Conservation (phyloP, 2,797 vertebrate species). For the Amniataba percoides region DNA sequence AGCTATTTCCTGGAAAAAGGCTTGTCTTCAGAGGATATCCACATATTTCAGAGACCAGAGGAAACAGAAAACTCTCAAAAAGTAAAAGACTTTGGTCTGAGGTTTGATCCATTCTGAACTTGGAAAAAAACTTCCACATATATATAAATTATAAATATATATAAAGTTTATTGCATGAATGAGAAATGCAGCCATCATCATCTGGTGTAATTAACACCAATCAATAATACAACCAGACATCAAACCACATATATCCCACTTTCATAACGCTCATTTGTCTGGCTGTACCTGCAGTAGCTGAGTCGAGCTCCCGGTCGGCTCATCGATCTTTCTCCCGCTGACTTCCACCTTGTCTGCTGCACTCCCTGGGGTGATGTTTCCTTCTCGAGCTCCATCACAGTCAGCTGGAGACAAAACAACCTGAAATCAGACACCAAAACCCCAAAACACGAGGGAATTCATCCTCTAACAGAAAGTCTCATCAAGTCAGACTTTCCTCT, state of each 20-base stretch:
- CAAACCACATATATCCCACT: neutral
- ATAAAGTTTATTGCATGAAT: neutral
- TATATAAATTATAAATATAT: too few relatives aligned
- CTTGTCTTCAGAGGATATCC: too few relatives aligned
- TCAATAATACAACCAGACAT: neutral
- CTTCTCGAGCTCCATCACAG: constrained; percentile 44
- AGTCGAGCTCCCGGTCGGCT: constrained; percentile 21
- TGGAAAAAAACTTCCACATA: too few relatives aligned
- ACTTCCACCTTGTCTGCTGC: constrained; percentile 36
- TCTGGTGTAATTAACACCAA: neutral
- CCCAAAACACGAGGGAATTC: constrained; percentile 26
- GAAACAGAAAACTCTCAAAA: too few relatives aligned
- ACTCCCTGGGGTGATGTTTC: constrained; percentile 37
- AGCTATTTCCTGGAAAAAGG: too few relatives aligned
- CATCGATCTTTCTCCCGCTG: constrained; percentile 23
- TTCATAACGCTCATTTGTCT: neutral
- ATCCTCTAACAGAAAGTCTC: constrained; percentile 3
- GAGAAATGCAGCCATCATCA: neutral
- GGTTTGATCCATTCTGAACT: too few relatives aligned
- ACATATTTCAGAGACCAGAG: too few relatives aligned
- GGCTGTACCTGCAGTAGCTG: constrained; percentile 2
- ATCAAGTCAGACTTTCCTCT: constrained; percentile 22
- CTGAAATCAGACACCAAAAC: constrained; percentile 54
- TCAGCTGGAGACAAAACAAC: constrained; percentile 59
- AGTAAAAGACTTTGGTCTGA: too few relatives aligned